Conservation (phyloP, 2,113 vertebrate species). For the Seriola dumerili region DNA sequence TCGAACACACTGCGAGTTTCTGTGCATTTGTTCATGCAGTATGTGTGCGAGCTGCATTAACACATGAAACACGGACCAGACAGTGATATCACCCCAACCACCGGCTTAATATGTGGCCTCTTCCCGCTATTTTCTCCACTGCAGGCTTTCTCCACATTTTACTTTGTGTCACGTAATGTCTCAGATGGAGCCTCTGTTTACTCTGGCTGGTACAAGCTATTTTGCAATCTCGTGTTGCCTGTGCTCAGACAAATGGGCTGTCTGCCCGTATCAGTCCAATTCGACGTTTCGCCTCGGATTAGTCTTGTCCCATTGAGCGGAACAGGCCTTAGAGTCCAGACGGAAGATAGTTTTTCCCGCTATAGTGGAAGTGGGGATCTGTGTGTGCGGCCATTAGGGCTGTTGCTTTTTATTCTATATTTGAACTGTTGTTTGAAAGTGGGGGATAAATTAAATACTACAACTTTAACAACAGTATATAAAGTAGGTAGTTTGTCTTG, state of each 20-base stretch:
- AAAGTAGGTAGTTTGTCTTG: too few species aligned
- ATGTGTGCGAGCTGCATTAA: background rate
- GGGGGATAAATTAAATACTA: too few species aligned
- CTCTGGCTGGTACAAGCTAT: background rate
- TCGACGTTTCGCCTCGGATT: background rate
- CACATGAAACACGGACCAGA: background rate
- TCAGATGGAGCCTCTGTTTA: constrained; percentile 11
- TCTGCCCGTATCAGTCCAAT: constrained; percentile 1
- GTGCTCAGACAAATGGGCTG: constrained; percentile 10
- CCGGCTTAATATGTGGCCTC: background rate
- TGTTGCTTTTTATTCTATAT: background rate
- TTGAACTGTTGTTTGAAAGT: background rate
- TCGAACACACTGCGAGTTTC: too few species aligned
- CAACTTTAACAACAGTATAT: too few species aligned
- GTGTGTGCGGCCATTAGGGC: background rate
- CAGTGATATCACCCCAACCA: background rate
- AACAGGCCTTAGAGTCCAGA: background rate
- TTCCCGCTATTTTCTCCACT: background rate
- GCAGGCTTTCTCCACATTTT: background rate
- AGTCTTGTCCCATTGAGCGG: background rate
- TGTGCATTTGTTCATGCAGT: background rate
- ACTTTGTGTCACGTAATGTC: background rate
- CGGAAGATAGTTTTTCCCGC: background rate
- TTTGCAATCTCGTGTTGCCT: constrained; percentile 1
- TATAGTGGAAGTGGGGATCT: background rate